Base-by-base conservation (phyloP, 1,140 invertebrate species). In the Sinonovacula constricta region DNA sequence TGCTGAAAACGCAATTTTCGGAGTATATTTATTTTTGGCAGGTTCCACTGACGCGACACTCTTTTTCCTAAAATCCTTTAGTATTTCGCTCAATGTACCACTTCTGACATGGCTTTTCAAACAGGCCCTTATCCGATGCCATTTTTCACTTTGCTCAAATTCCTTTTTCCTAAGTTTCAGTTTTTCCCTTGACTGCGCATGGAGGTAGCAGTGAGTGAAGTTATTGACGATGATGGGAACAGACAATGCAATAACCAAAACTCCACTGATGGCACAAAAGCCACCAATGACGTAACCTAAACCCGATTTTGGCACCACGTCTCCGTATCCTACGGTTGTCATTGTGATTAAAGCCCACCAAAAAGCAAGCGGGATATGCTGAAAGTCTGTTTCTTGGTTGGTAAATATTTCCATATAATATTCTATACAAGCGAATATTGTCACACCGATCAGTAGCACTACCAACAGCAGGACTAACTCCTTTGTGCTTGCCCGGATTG, bases 321-420 rank as follows among this genome's bases (percentile, higher is more conserved):
- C 88, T 39, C 88, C 88, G 62, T 88, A 89, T 15, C 88, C 88
- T 10, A 89, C 83, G 15, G 88, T 89, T 62, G 88, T 89, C 84
- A 88, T 86, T 39, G 88, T 89, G 56, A 88, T 85, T 12, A 89
- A 57, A 0, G 88, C 86, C 83, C 86, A 89, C 88, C 88, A 89
- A 59, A 84, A 86, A 4, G 85, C 84, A 14, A 84, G 53, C 0
- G 87, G 87, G 30, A 89, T 87, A 49, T 81, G 80, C 24, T 82
- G 63, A 68, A 88, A 86, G n/a, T 83, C 71, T 24, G 75, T 63
- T 12, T 56, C 72, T 14, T 65, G 51, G n/a, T 80, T 71, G 0
- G 80, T 80, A 49, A 84, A 81, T 60, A 82, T 75, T 75, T 86
- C 83, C 78, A 82, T 82, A 22, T 83, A 84, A 72, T 85, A 87